phyloP scores from a whole-genome alignment of 1,140 invertebrate species.

The Tigriopus japonicus region DNA sequence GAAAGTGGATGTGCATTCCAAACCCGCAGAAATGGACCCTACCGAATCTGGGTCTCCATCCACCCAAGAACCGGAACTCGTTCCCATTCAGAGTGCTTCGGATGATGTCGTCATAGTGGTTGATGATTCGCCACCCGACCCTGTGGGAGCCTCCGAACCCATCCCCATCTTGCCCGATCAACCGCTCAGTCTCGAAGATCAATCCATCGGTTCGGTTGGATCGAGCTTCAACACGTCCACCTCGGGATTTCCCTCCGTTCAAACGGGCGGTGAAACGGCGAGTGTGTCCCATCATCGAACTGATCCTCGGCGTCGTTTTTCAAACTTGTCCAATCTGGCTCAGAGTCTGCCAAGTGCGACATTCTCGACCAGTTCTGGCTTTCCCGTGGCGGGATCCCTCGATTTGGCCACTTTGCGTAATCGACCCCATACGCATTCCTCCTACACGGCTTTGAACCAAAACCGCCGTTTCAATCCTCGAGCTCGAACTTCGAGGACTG shows the following conservation, averaged over 20 bases:
- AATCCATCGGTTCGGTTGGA: too few species aligned
- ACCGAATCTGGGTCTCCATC: too few species aligned
- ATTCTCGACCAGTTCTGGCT: constrained; percentile 9
- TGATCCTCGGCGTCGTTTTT: constrained; percentile 17
- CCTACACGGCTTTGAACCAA: too few species aligned
- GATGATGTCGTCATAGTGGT: neutral
- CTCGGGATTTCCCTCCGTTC: too few species aligned
- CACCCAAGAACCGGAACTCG: too few species aligned
- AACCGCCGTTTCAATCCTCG: too few species aligned
- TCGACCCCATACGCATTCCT: neutral
- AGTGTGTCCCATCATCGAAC: too few species aligned
- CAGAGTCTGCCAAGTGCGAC: constrained; percentile 17
- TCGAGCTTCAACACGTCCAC: too few species aligned
- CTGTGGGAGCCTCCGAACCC: neutral
- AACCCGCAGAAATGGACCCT: neutral
- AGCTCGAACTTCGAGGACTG: too few species aligned
- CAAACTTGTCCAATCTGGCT: constrained; percentile 20
- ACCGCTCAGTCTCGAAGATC: neutral
- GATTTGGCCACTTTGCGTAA: neutral
- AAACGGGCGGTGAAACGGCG: too few species aligned
- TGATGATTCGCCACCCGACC: neutral
- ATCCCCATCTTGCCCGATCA: neutral
- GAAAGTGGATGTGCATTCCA: constrained; percentile 1
- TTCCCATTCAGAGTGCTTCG: neutral
- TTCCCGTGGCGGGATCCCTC: neutral